Base-by-base conservation (phyloP, 1,140 invertebrate genomes). In the Hycleus cichorii region DNA sequence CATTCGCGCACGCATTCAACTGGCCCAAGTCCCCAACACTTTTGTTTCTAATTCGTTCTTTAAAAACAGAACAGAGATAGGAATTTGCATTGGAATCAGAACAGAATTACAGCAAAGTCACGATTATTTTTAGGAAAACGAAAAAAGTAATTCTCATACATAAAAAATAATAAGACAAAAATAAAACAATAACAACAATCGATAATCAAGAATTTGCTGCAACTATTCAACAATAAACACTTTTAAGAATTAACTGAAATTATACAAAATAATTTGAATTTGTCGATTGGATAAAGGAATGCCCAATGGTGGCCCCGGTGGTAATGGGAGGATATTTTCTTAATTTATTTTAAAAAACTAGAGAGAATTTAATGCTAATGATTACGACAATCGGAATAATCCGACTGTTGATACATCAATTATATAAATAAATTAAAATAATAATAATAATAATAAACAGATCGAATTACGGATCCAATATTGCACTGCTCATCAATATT, bases 21-120 rank as follows among this genome's bases (percentile, higher is more conserved):
- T 66, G 64, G 63, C 64, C 60, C 53, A 55, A 56, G 64, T 66
- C 64, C 64, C 64, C 48, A n/a, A n/a, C 5, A 42, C 4, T 42
- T n/a, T 4, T 42, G 24, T 45, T 53, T 18, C 18, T 18, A 18
- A 18, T 39, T 7, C 32, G 32, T 7, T 32, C 18, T 18, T 18
- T 18, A 18, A 32, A 32, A 32, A 32, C 32, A 32, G 7, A 32
- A 32, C 32, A 32, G 3, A 32, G 4, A 32, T 32, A 32, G 32
- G 32, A 32, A 32, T 32, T 32, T 32, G 32, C 32, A 32, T 32
- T 7, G 32, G 18, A 18, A 18, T 32, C 32, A 32, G 32, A 32
- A 32, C 32, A 32, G 32, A 32, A 32, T 32, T 32, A 32, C 32
- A 32, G 32, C 32, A 32, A 32, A 32, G 32, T 7, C 32, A 3